A percentile compares a stretch with the other conserved stretches of the same genome.
phyloP scores from a whole-genome alignment of 2,113 vertebrate genomes.

The Empidonax traillii region DNA sequence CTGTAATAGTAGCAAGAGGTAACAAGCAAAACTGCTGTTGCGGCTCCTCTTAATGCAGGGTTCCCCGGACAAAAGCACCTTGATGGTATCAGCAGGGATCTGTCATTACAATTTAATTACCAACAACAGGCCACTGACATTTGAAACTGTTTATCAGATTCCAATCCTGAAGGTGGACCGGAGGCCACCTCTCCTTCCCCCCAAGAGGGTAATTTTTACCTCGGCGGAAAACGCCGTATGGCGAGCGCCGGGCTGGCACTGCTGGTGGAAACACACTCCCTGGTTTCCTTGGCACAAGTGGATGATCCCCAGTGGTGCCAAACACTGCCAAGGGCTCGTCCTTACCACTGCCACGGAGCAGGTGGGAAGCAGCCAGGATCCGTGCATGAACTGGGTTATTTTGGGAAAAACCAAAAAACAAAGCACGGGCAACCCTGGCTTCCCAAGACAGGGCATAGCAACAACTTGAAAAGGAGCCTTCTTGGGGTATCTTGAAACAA shows the following conservation, averaged over 20 bases:
- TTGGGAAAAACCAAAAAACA: not conserved
- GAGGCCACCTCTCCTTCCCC: conserved; percentile 12
- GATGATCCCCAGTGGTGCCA: not conserved
- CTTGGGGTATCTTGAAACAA: not conserved
- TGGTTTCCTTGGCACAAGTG: not conserved
- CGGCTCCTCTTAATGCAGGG: conserved; percentile 7
- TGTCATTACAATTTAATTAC: conserved; percentile 68
- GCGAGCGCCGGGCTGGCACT: not conserved
- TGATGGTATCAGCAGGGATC: conserved; percentile 41
- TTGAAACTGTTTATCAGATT: conserved; percentile 60
- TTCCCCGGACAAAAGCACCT: conserved; percentile 57
- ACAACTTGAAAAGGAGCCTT: rapidly evolving
- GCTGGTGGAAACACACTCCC: not conserved
- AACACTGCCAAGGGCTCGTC: not conserved
- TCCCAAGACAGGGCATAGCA: rapidly evolving
- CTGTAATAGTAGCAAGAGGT: conserved; percentile 31
- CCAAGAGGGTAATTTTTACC: not conserved
- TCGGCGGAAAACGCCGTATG: not conserved
- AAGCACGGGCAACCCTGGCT: not conserved
- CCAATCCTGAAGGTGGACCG: conserved; percentile 19
- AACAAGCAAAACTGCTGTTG: conserved; percentile 55
- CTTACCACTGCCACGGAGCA: rapidly evolving
- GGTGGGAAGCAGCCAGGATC: not conserved
- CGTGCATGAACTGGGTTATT: not conserved
- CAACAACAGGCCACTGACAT: conserved; percentile 59